A percentile compares a stretch with the other conserved stretches of the same genome.
phyloP scores from a whole-genome alignment of 2,113 vertebrate genomes.

The Chaetops frenatus region DNA sequence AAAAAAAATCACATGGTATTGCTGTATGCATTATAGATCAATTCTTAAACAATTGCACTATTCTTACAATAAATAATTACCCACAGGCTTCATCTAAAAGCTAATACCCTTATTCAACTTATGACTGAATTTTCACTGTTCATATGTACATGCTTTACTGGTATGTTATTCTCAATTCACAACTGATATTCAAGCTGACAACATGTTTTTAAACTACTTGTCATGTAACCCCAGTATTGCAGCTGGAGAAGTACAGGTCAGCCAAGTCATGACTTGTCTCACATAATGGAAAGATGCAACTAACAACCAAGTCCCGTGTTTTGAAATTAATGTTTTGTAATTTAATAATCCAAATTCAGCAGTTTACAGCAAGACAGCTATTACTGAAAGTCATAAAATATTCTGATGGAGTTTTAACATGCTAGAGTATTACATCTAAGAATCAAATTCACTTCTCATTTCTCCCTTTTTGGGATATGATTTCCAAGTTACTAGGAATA shows the following conservation, averaged over 20 bases:
- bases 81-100: background rate
- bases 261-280: background rate
- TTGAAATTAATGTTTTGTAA: background rate
- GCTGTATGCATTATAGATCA: background rate
- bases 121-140: background rate
- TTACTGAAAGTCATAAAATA: background rate
- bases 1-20: background rate
- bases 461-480: background rate
- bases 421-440: background rate
- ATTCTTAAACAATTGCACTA: background rate
- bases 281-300: background rate
- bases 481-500: background rate
- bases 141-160: background rate
- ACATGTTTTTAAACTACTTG: background rate
- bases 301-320: background rate
- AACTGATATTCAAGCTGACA: background rate
- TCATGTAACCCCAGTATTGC: background rate
- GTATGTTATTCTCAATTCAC: background rate
- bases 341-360: background rate
- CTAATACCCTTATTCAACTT: background rate
- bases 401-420: background rate
- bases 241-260: background rate
- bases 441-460: background rate
- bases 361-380: background rate
- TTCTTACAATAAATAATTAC: background rate